Evolutionary conservation across 92 coral and sea anemone species (phyloP), one percentile per base, ranked within the genome.

Genomic region (Phenganax subtilis): DNA sequence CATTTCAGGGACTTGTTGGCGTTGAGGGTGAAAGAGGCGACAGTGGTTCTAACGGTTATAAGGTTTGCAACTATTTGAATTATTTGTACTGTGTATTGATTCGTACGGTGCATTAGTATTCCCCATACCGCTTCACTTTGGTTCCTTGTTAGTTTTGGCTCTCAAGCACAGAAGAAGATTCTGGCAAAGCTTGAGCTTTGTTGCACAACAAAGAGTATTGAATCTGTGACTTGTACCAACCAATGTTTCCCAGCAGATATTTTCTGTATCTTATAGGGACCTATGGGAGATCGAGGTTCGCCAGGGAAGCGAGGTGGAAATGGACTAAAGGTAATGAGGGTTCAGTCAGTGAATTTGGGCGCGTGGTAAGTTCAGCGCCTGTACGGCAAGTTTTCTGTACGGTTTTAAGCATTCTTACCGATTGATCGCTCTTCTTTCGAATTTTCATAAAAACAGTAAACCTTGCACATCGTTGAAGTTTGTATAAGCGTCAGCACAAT

Each of bases 261-360:
- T 64, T 17, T 64, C 37, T 6, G 16, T n/a, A 10, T 68, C 47
- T 68, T 59, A 20, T 20, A 76, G 81, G 81, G 81, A 59, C 69
- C 70, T 12, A 44, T 16, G 7, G 81, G 81, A 12, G 81, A 76
- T 31, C 64, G 55, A 76, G 81, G 81, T 15, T 59, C 27, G 6
- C 20, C 81, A 51, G 70, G 81, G 6, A 60, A 25, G 27, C 70
- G 55, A 4, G 81, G 70, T 7, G 69, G 8, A 54, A 59, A 44
- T 57, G 81, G 81, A 29, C 2, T 28, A 76, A 76, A 76, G 81
- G 81, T 76, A 76, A 74, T 54, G 2, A 30, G 52, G 9, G 9
- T 20, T 20, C 8, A 30, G 6, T 25, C 12, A 11, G 51, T 29
- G 15, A 20, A 5, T 37, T 37, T 37, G 3, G 47, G 5, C 5